Evolutionary conservation across 2,797 vertebrate species (phyloP), one percentile per base, ranked within the genome.

Genomic region (Artibeus jamaicensis): DNA sequence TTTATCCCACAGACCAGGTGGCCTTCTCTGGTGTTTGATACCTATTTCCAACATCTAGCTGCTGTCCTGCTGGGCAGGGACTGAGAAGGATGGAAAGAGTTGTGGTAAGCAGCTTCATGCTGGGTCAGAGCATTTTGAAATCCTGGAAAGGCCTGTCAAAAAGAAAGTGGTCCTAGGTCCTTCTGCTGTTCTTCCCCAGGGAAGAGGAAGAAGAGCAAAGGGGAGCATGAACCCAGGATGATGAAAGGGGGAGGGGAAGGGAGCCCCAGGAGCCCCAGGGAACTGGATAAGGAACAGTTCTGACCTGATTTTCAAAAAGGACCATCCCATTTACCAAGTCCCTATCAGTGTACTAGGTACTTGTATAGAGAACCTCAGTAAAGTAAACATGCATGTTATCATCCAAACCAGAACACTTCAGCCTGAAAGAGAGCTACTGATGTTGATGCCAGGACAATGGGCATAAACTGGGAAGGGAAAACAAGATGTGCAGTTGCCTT

Each of bases 71-170:
- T 68, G 22, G 22, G 70, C 11, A 65, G 39, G 19, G 22, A 11
- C 62, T 57, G 22, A 89, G 70, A 86, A 76, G 46, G 55, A 71
- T 6, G 21, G 44, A 29, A 85, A 73, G 76, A 5, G 9, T 42
- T 67, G 14, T 55, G 6, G 24, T 65, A 68, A 77, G 67, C 71
- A 32, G 79, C 34, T 89, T 70, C 68, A 65, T n/a, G 39, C 77
- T 92, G 37, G 34, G 34, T 95, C 15, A 32, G 77, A 89, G 32
- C 34, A 83, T 95, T 91, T 81, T 92, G 93, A 94, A 97, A 93
- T 84, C 91, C 76, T 87, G 78, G 81, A 88, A 92, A 96, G 87
- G 5, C 18, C 70, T 85, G 68, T 70, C 62, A 78, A 48, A 96
- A 95, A 78, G 88, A 91, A 90, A 96, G 70, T 73, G 78, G 59